Evolutionary conservation across 2,113 vertebrate genomes (phyloP).

Genomic region (Mesocricetus auratus): DNA sequence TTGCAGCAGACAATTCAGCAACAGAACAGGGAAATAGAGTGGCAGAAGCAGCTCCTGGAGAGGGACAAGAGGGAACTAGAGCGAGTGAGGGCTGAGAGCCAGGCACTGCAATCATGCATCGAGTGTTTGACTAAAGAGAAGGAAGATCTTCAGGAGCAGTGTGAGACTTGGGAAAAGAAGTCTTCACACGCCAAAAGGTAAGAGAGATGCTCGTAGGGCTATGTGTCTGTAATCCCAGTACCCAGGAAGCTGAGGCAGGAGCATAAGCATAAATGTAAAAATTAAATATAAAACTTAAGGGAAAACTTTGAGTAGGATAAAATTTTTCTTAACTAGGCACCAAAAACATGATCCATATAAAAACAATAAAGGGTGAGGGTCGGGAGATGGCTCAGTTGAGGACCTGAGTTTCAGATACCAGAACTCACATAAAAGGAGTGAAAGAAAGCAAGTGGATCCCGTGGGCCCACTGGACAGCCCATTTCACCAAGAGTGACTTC

Average conservation of each 20-base stretch:
- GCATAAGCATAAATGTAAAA: too few relatives aligned
- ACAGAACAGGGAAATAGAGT: constrained; percentile 85
- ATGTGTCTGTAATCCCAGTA: not conserved
- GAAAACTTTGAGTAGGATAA: not conserved
- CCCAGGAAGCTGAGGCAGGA: not conserved
- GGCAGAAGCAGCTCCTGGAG: constrained; percentile 87
- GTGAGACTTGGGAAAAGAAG: constrained; percentile 85
- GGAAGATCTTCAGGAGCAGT: constrained; percentile 85
- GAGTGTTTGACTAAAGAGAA: constrained; percentile 84
- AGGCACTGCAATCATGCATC: constrained; percentile 74
- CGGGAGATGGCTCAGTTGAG: not conserved
- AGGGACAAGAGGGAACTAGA: constrained; percentile 82
- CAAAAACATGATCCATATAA: constrained; percentile 46
- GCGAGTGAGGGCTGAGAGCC: constrained; percentile 79
- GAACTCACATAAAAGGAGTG: not conserved
- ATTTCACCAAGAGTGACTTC: not conserved
- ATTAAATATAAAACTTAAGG: not conserved
- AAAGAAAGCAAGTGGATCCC: not conserved
- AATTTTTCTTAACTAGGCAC: not conserved
- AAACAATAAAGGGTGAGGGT: not conserved
- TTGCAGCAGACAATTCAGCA: constrained; percentile 84
- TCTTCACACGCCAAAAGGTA: constrained; percentile 88
- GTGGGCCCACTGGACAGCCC: not conserved
- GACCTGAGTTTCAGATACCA: not conserved
- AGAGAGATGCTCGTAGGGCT: not conserved